Evolutionary conservation across 1,140 invertebrate genomes (phyloP).

Genomic region (Scaptomyza graminum): DNA sequence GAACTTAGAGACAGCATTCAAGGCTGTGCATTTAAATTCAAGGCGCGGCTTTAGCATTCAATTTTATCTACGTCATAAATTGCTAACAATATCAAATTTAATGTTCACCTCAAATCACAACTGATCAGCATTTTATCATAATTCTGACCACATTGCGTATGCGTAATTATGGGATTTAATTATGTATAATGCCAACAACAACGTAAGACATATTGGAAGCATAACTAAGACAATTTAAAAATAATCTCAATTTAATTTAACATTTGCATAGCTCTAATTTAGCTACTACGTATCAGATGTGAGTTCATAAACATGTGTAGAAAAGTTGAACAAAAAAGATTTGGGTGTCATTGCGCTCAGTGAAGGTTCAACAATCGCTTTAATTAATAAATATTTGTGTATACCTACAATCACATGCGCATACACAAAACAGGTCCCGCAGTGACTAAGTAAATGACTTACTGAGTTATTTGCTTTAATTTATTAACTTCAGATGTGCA

Average conservation of each 20-base stretch:
- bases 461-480: constrained; percentile 53
- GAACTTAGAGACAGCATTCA: constrained; percentile 50
- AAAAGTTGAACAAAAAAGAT: constrained; percentile 18
- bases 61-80: constrained; percentile 76
- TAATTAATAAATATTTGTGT: constrained; percentile 50
- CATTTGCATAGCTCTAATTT: constrained; percentile 1
- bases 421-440: constrained; percentile 7
- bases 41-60: constrained; percentile 69
- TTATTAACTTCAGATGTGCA: constrained; percentile 48
- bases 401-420: not conserved
- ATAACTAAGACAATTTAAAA: too few relatives aligned
- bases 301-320: constrained; percentile 16
- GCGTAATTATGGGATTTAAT: constrained; percentile 6
- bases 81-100: constrained; percentile 38
- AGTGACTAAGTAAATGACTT: constrained; percentile 18
- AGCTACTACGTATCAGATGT: not conserved
- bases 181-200: too few relatives aligned
- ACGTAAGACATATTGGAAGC: too few relatives aligned
- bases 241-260: not conserved
- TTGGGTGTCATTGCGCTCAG: constrained; percentile 35
- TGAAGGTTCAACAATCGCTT: constrained; percentile 22
- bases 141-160: constrained; percentile 27
- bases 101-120: constrained; percentile 20
- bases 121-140: constrained; percentile 11
- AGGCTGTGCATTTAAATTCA: constrained; percentile 73